A percentile compares a stretch with the other conserved stretches of the same genome.
These are phyloP conservation scores for Antrozous pallidus DNA, from an alignment of 2,797 vertebrate genomes.

Conservation along the genomic window DNA sequence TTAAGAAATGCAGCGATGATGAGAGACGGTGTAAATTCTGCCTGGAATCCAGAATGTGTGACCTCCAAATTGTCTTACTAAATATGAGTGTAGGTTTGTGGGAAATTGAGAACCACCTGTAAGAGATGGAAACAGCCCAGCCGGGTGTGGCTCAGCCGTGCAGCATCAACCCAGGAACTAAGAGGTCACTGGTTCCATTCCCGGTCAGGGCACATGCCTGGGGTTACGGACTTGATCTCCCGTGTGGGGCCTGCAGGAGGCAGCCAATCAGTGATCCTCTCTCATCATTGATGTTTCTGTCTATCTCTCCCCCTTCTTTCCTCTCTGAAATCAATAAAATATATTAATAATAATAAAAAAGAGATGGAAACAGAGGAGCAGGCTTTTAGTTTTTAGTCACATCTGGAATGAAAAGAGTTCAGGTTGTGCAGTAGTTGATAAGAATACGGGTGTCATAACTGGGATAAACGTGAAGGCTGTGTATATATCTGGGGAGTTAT, in stretches of 20 bases:
- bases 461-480: neutral
- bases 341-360: too few species aligned
- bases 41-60: neutral
- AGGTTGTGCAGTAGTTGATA: neutral
- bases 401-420: slow-evolving; percentile 25
- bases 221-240: too few species aligned
- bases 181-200: too few species aligned
- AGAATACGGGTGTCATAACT: neutral
- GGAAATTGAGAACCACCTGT: neutral
- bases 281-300: too few species aligned
- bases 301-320: too few species aligned
- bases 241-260: too few species aligned
- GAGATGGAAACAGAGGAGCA: neutral
- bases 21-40: slow-evolving; percentile 38
- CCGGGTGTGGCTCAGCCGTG: too few species aligned
- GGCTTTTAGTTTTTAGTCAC: neutral
- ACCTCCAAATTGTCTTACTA: neutral
- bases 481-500: neutral
- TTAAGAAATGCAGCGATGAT: slow-evolving; percentile 24
- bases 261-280: too few species aligned
- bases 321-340: too few species aligned
- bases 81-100: neutral
- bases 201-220: too few species aligned
- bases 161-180: too few species aligned
- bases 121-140: neutral